Percentiles rank a stretch among this genome's conserved stretches.
Evolutionary conservation across 2,797 vertebrate genomes (phyloP).

Genomic region (Alca torda): DNA sequence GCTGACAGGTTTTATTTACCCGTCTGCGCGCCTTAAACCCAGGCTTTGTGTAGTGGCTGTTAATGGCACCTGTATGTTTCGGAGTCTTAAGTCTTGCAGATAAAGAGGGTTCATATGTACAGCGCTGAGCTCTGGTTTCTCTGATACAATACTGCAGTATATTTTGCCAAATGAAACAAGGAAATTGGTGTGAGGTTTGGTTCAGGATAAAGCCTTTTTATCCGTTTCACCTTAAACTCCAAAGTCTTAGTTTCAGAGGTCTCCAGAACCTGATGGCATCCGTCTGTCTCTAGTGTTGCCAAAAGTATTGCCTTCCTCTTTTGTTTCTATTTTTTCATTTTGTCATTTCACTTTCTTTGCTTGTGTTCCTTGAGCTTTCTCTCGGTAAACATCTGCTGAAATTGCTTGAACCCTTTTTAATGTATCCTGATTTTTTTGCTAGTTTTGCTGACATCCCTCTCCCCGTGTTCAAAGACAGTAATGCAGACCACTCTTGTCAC

Average conservation of each 20-base stretch:
- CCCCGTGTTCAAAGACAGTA: fast-evolving
- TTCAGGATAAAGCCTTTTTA: background rate
- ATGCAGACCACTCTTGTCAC: background rate
- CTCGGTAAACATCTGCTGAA: background rate
- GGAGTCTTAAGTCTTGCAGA: background rate
- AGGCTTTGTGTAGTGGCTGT: background rate
- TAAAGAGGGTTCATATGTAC: background rate
- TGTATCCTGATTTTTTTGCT: background rate
- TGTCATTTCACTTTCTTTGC: background rate
- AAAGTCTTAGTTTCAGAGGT: background rate
- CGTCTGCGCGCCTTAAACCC: background rate
- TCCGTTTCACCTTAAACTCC: background rate
- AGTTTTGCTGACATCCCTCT: background rate
- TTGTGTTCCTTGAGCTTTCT: background rate
- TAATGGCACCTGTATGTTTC: background rate
- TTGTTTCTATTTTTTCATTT: background rate
- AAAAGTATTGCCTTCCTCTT: background rate
- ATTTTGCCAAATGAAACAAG: background rate
- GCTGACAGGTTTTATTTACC: background rate
- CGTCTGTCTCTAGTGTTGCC: background rate
- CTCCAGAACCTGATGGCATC: background rate
- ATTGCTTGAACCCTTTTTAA: background rate
- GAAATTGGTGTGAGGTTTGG: background rate
- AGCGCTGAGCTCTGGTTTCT: background rate
- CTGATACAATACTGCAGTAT: background rate